Base-by-base conservation (phyloP, 2,113 vertebrate species). In the Hemicordylus capensis region DNA sequence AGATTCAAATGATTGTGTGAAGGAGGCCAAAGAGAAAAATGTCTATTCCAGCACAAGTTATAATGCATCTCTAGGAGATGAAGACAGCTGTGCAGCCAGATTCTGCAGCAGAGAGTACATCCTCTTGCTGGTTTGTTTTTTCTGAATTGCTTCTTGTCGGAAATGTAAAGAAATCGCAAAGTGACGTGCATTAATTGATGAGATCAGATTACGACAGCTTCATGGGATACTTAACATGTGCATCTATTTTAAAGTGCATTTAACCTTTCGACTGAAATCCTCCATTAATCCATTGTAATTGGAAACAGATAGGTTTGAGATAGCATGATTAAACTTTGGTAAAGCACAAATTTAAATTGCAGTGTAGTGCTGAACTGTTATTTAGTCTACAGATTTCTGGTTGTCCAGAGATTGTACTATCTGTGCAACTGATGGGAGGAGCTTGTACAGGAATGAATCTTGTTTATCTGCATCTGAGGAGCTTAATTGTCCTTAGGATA, bases 251-350 rank as follows among this genome's bases (percentile, higher is more conserved):
- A 39, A 54, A 14, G 24, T 17, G 4, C 34, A 11, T 70, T 66
- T 84, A 70, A 34, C 58, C 64, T 89, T 90, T 81, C 79, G 58
- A 85, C 51, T 0, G 46, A 92, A 84, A 56, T 6, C 14, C 17
- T 6, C 81, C 20, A 2, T 74, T 56, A 1, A 26, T 73, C 75
- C 58, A 2, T 6, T 76, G 37, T 46, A 79, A 64, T 17, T 76
- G 5, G 6, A 26, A 20, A 20, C 1, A 17, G 75, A 14, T 84
- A 4, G 3, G 4, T 59, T 59, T 10, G 11, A 79, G 37, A 67
- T 6, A 39, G 34, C 34, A 2, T 28, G 15, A 37, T 86, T 9
- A 66, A 81, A 15, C 19, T 83, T 86, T 85, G 58, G 46, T 22
- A 46, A 80, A 24, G 28, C 28, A 1, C 44, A 1, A 12, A 4